These are phyloP conservation scores for Lycorma delicatula DNA, from an alignment of 1,140 invertebrate species.

Conservation along the genomic window DNA sequence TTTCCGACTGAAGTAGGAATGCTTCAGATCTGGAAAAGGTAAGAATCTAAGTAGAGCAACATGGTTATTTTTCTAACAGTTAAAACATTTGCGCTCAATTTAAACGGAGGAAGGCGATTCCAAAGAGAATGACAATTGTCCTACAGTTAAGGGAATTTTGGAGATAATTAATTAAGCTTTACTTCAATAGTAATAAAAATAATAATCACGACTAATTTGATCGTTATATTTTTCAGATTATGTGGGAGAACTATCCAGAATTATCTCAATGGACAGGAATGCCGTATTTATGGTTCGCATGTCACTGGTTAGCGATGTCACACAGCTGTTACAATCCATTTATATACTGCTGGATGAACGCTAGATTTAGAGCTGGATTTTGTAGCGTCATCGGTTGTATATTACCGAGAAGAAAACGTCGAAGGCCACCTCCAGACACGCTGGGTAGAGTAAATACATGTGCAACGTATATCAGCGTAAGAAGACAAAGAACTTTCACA, in stretches of 20 bases:
- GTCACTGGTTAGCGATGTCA: conserved; percentile 85
- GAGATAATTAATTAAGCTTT: too few species aligned
- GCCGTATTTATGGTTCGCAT: conserved; percentile 63
- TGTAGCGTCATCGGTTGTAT: conserved; percentile 14
- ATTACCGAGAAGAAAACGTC: not conserved
- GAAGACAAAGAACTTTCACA: conserved; percentile 11
- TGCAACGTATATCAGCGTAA: conserved; percentile 46
- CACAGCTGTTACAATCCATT: conserved; percentile 89
- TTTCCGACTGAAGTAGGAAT: too few species aligned
- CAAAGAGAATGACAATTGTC: too few species aligned
- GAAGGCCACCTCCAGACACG: conserved; percentile 23
- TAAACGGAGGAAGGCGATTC: too few species aligned
- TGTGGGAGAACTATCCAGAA: conserved; percentile 42
- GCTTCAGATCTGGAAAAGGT: too few species aligned
- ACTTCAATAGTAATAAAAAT: too few species aligned
- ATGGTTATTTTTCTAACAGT: too few species aligned
- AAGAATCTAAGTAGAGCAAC: too few species aligned
- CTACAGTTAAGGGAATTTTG: too few species aligned
- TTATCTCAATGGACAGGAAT: conserved; percentile 48
- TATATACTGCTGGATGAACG: conserved; percentile 90
- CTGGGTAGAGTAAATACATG: conserved; percentile 51
- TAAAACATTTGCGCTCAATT: too few species aligned
- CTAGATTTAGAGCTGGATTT: conserved; percentile 42
- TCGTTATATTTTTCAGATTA: conserved; percentile 47
- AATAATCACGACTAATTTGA: not conserved